Evolutionary conservation across 2,113 vertebrate species (phyloP).

Genomic region (Leptobrachium ailaonicum): DNA sequence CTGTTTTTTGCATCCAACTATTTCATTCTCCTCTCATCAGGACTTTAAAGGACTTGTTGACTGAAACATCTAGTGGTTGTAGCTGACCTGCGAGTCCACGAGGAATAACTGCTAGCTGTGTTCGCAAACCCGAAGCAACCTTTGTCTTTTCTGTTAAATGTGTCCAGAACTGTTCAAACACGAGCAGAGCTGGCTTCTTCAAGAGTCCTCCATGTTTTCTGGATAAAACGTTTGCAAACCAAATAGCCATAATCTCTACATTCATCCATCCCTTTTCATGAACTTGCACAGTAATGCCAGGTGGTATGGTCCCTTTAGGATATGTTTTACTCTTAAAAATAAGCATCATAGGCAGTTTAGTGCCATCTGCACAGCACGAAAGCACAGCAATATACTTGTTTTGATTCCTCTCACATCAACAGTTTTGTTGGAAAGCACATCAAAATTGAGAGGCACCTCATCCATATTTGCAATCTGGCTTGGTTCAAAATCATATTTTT

Average conservation of each 20-base stretch:
- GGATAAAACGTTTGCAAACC: not conserved
- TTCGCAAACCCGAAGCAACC: not conserved
- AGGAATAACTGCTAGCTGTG: not conserved
- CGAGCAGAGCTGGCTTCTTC: not conserved
- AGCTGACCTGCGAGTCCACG: not conserved
- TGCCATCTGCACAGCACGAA: slow-evolving; percentile 19
- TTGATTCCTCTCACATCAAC: not conserved
- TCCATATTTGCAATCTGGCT: slow-evolving; percentile 24
- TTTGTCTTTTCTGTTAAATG: slow-evolving; percentile 4
- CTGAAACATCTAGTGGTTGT: not conserved
- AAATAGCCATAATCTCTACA: not conserved
- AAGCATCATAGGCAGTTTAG: slow-evolving; percentile 4
- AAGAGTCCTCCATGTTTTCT: not conserved
- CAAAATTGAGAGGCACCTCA: slow-evolving; percentile 19
- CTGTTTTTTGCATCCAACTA: not conserved
- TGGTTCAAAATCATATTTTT: slow-evolving; percentile 1
- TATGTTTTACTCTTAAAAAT: slow-evolving; percentile 13
- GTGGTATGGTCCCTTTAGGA: not conserved
- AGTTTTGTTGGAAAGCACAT: slow-evolving; percentile 8
- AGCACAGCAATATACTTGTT: slow-evolving; percentile 2
- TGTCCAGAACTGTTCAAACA: not conserved
- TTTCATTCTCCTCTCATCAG: not conserved
- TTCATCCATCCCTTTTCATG: not conserved
- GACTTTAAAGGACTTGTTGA: not conserved
- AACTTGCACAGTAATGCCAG: not conserved